phyloP scores from a whole-genome alignment of 2,797 vertebrate genomes.

The Microcaecilia unicolor region DNA sequence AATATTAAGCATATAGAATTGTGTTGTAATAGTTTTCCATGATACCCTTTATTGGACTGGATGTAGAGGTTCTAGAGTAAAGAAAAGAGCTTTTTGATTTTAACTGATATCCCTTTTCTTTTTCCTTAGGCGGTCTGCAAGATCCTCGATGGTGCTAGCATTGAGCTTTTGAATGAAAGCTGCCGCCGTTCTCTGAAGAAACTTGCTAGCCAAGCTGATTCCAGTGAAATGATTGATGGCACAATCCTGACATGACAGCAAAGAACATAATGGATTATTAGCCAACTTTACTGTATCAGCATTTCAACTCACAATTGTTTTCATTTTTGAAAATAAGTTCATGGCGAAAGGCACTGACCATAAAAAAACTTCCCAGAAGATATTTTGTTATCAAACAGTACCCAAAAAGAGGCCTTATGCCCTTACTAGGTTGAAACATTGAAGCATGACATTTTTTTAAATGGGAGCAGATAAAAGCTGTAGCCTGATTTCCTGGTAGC shows the following conservation, averaged over 20 bases:
- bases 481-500: too few relatives aligned
- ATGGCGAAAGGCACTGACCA: constrained; percentile 42
- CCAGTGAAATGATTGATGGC: constrained; percentile 89
- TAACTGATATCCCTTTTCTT: background rate
- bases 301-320: constrained; percentile 47
- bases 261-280: constrained; percentile 3
- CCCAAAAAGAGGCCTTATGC: background rate
- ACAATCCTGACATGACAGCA: constrained; percentile 86
- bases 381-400: constrained; percentile 47
- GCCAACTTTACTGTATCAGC: constrained; percentile 17
- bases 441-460: too few relatives aligned
- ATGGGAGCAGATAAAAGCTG: too few relatives aligned
- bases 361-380: constrained; percentile 47
- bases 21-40: too few relatives aligned
- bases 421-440: rapidly evolving
- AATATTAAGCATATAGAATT: too few relatives aligned
- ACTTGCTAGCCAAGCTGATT: constrained; percentile 76
- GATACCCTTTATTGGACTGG: too few relatives aligned
- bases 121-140: constrained; percentile 67
- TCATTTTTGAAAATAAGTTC: constrained; percentile 65
- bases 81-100: too few relatives aligned
- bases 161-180: constrained; percentile 83
- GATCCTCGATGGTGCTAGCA: constrained; percentile 85
- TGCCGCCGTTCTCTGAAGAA: constrained; percentile 85
- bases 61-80: too few relatives aligned